These are phyloP conservation scores for Heliconius sara DNA, from an alignment of 2,888 invertebrate genomes.

Conservation along the genomic window DNA sequence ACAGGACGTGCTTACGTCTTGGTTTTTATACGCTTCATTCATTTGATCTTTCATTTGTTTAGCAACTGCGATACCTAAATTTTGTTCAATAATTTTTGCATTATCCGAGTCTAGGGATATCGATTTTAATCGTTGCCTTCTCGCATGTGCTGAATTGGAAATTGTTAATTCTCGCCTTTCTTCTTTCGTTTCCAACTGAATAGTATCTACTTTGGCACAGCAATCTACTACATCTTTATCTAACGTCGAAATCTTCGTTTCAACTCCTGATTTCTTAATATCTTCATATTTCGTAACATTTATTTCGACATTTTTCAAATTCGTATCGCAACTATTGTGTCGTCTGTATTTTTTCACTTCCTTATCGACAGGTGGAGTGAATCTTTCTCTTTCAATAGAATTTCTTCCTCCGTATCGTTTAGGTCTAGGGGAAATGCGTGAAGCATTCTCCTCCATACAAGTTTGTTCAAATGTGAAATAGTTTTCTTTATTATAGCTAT, in stretches of 20 bases:
- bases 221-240: constrained; percentile 74
- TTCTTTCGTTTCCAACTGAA: constrained; percentile 64
- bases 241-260: constrained; percentile 48
- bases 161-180: constrained; percentile 65
- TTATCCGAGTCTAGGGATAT: constrained; percentile 84
- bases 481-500: constrained; percentile 76
- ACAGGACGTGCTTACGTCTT: constrained; percentile 74
- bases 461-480: constrained; percentile 76
- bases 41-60: constrained; percentile 82
- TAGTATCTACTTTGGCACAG: constrained; percentile 69
- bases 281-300: constrained; percentile 66
- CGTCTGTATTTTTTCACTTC: constrained; percentile 72
- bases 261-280: constrained; percentile 58
- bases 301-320: constrained; percentile 71
- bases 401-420: constrained; percentile 74
- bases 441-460: constrained; percentile 57
- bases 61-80: constrained; percentile 81
- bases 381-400: constrained; percentile 74
- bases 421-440: constrained; percentile 65
- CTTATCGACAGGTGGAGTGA: constrained; percentile 75
- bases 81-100: constrained; percentile 84
- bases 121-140: constrained; percentile 81
- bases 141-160: constrained; percentile 69
- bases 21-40: constrained; percentile 76
- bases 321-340: constrained; percentile 78